Base-by-base conservation (phyloP, 2,797 vertebrate species). In the Ambastaia sidthimunki region DNA sequence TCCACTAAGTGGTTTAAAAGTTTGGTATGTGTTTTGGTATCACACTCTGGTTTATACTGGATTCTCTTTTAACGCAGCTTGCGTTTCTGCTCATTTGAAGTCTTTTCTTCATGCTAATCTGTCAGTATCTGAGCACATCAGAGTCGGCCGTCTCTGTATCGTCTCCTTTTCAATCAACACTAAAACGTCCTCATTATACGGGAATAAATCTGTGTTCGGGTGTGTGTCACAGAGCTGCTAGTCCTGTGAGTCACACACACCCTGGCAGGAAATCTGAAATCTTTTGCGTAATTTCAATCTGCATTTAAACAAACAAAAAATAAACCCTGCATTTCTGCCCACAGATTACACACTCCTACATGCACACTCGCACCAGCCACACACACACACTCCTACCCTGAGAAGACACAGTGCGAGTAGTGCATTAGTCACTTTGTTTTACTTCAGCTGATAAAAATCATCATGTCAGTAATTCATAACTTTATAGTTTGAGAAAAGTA, bases 311-410 rank as follows among this genome's bases (percentile, higher is more conserved):
- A 48, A 44, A 23, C 50, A 52, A 44, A 69, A 37, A 34, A 78
- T 28, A 0, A 54, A 28, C 11, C 57, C 13, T 16, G 44, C 59
- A 55, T 47, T 66, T 65, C 60, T 73, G 48, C 77, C 70, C 50
- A 67, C 60, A 55, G 57, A 67, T 73, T 55, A 71, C 54, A 60
- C 75, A 28, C 65, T 68, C 74, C 37, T 76, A 76, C 63, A 31
- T 68, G 74, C 19, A 7, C 1, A 54, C 70, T 78, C 19, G 19
- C 31, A 44, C 31, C 16, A 71, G 11, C 44, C 47, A 71, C 77
- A 55, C 69, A 66, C 69, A 66, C 48, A 21, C 21, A 23, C 70
- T 54, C 60, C 59, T 28, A 66, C 60, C 54, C 48, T 54, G 5
- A 65, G 60, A 63, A 63, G 60, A n/a, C 28, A 80, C 65, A 66